Base-by-base conservation (phyloP, 1,140 invertebrate species). In the Aphaenogaster rudis region DNA sequence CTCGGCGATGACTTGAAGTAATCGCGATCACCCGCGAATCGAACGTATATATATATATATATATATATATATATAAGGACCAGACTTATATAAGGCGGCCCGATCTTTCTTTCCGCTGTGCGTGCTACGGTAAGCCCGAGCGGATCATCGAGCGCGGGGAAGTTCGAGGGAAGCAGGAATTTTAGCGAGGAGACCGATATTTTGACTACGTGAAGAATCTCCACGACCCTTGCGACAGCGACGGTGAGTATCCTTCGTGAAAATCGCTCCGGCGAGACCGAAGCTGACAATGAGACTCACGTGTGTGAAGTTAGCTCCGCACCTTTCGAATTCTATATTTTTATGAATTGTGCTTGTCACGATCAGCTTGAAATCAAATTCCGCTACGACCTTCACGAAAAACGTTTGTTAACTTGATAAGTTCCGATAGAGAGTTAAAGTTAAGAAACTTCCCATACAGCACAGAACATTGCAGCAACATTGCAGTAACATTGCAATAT, bases 221-320 rank as follows among this genome's bases (percentile, higher is more conserved):
- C 9, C 7, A 45, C 48, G 13, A 81, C 64, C 48, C 78, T 81
- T 80, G 45, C 39, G n/a, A 61, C 36, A 42, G 36, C 15, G 15
- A 81, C 36, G 17, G 78, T 81, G 78, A 81, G 78, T 81, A 81
- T 42, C n/a, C 6, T 9, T 50, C 5, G 54, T 17, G 7, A 17
- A 45, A 8, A 6, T 78, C 13, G 13, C 6, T 74, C 5, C 6
- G 5, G 7, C 8, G 17, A 54, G 28, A 28, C 28, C 28, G 28
- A 28, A 28, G 28, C 28, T 28, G 28, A 28, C 28, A 28, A 28
- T 28, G 28, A 28, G 28, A 28, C 28, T 28, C 28, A 28, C 28
- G 28, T 28, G 28, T 28, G 28, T 28, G 28, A 28, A 28, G 28
- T 28, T 28, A 28, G 28, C 28, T 28, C 28, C 28, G 28, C 28